phyloP scores from a whole-genome alignment of 2,113 vertebrate genomes.

The Odontesthes bonariensis region DNA sequence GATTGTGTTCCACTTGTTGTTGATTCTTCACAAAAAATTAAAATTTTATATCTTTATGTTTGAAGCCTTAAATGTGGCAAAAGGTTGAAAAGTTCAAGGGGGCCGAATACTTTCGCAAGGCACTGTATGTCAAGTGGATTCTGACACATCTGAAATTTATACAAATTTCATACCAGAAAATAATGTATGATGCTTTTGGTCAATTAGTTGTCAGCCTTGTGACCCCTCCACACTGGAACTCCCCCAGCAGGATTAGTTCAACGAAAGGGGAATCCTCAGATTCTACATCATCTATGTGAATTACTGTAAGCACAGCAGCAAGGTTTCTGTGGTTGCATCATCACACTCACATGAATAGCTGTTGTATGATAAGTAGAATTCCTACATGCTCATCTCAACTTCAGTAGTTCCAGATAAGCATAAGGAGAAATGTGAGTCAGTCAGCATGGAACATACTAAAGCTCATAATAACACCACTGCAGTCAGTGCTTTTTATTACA shows the following conservation, averaged over 20 bases:
- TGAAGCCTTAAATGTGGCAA: too few relatives aligned
- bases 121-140: background rate
- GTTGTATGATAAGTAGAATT: conserved; percentile 55
- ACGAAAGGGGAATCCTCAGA: conserved; percentile 37
- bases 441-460: conserved; percentile 9
- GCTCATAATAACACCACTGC: background rate
- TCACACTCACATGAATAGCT: conserved; percentile 35
- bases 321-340: conserved; percentile 33
- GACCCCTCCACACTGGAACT: conserved; percentile 48
- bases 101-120: too few relatives aligned
- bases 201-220: background rate
- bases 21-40: too few relatives aligned
- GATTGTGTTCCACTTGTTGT: too few relatives aligned
- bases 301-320: conserved; percentile 33
- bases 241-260: conserved; percentile 20
- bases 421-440: conserved; percentile 21
- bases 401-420: conserved; percentile 20
- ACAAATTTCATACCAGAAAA: background rate
- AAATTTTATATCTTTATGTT: too few relatives aligned
- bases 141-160: background rate
- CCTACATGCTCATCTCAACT: conserved; percentile 15
- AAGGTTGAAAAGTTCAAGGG: too few relatives aligned
- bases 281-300: conserved; percentile 5
- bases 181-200: too few relatives aligned
- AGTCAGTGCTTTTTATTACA: background rate